Evolutionary conservation across 2,113 vertebrate species (phyloP).

Genomic region (Hiodon tergisus): DNA sequence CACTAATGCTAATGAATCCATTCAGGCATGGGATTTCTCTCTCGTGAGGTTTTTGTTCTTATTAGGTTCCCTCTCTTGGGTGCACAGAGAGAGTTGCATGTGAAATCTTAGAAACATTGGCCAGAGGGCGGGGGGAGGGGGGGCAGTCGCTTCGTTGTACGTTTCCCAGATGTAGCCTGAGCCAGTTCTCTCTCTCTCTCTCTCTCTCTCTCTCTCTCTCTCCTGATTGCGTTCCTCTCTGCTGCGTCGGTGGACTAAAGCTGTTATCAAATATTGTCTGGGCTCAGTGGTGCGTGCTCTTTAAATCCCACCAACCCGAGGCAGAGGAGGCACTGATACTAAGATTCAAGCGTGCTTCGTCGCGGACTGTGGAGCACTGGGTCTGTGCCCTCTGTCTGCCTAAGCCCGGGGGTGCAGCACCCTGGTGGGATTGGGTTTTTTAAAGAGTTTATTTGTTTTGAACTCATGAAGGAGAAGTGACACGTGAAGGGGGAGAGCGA

Average conservation of each 20-base stretch:
- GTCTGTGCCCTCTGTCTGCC: not conserved
- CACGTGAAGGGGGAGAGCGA: too few species aligned
- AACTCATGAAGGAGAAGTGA: too few species aligned
- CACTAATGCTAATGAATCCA: not conserved
- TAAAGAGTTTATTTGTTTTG: too few species aligned
- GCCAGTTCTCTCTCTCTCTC: not conserved
- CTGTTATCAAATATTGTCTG: constrained; percentile 38
- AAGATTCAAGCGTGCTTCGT: not conserved
- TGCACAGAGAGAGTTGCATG: not conserved
- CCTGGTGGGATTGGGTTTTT: too few species aligned
- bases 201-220: not conserved
- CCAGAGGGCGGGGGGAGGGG: not conserved
- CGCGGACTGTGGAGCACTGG: not conserved
- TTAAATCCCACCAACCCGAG: constrained; percentile 27
- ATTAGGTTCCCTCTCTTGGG: not conserved
- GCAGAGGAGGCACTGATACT: constrained; percentile 1
- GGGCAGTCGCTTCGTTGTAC: not conserved
- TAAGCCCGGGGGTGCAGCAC: not conserved
- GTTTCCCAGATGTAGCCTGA: not conserved
- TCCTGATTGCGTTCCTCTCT: constrained; percentile 1
- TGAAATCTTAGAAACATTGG: not conserved
- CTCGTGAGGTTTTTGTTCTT: not conserved
- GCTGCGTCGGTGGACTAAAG: constrained; percentile 32
- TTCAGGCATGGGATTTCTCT: not conserved
- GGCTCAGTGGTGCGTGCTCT: constrained; percentile 31